A percentile compares a stretch with the other conserved stretches of the same genome.
Evolutionary conservation across 2,888 invertebrate species (phyloP).

Genomic region (Trichopria drosophilae): DNA sequence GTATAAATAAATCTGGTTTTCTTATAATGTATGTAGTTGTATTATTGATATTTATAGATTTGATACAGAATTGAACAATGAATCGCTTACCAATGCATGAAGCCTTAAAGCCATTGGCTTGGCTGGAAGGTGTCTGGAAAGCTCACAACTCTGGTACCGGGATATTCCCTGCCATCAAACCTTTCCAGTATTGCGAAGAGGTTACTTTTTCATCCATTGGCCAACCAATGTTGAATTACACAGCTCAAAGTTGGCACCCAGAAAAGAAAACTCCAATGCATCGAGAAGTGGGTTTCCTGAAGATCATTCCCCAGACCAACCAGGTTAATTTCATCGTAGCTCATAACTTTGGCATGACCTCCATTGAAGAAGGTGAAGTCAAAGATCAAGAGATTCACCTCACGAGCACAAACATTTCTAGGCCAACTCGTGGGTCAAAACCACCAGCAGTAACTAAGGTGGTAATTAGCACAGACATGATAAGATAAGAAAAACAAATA

Average conservation of each 20-base stretch:
- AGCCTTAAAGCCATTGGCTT: constrained; percentile 62
- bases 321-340: constrained; percentile 63
- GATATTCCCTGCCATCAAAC: constrained; percentile 63
- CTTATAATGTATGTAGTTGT: too few relatives aligned
- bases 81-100: constrained; percentile 55
- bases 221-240: constrained; percentile 66
- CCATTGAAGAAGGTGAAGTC: constrained; percentile 64
- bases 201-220: constrained; percentile 64
- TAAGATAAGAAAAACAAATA: background rate
- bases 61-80: constrained; percentile 44
- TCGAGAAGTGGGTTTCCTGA: constrained; percentile 66
- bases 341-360: constrained; percentile 67
- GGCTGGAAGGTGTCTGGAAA: constrained; percentile 66
- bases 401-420: constrained; percentile 59
- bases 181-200: constrained; percentile 64
- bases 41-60: too few relatives aligned
- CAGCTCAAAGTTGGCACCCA: constrained; percentile 62
- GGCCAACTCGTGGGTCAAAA: constrained; percentile 62
- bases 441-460: constrained; percentile 61
- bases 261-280: constrained; percentile 65
- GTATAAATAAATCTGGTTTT: too few relatives aligned
- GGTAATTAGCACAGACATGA: constrained; percentile 9
- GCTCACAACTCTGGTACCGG: constrained; percentile 61
- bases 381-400: constrained; percentile 53
- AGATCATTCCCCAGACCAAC: constrained; percentile 63